Evolutionary conservation across 2,797 vertebrate genomes (phyloP).

Genomic region (Gambelia wislizenii): DNA sequence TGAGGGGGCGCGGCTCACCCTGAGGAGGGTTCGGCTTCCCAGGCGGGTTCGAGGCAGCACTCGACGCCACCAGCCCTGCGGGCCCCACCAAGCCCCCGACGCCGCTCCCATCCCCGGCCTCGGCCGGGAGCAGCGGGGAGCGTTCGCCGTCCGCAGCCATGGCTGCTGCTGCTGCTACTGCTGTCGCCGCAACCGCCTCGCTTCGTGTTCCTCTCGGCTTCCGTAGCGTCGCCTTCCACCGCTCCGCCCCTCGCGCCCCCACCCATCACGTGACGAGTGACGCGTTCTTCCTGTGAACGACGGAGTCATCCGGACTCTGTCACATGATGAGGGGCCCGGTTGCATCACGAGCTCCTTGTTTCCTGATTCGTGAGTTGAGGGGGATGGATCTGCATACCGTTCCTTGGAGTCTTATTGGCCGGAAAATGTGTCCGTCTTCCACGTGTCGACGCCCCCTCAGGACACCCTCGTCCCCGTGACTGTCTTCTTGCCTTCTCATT

Average conservation of each 20-base stretch:
- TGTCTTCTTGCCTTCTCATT: background rate
- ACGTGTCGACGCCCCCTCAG: fast-evolving
- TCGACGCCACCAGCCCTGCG: conserved; percentile 80
- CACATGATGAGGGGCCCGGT: background rate
- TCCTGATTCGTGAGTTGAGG: background rate
- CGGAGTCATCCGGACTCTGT: fast-evolving
- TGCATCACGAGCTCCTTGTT: fast-evolving
- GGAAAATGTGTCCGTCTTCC: background rate
- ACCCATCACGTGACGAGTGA: background rate
- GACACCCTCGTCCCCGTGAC: background rate
- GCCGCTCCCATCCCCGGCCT: conserved; percentile 85
- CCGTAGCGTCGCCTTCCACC: conserved; percentile 85
- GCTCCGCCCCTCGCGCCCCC: conserved; percentile 36
- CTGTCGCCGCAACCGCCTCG: background rate
- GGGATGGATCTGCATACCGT: fast-evolving
- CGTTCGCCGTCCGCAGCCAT: conserved; percentile 93
- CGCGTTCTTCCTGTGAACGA: background rate
- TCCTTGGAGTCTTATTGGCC: background rate
- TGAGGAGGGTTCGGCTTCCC: conserved; percentile 83
- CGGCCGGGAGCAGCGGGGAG: conserved; percentile 88
- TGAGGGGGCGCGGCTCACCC: conserved; percentile 80
- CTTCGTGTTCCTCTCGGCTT: conserved; percentile 61
- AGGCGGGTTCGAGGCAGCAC: conserved; percentile 69
- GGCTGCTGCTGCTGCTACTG: conserved; percentile 2
- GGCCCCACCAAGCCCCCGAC: conserved; percentile 76